Evolutionary conservation across 2,113 vertebrate genomes (phyloP), one percentile per base, ranked within the genome.

Genomic region (Salminus brasiliensis): DNA sequence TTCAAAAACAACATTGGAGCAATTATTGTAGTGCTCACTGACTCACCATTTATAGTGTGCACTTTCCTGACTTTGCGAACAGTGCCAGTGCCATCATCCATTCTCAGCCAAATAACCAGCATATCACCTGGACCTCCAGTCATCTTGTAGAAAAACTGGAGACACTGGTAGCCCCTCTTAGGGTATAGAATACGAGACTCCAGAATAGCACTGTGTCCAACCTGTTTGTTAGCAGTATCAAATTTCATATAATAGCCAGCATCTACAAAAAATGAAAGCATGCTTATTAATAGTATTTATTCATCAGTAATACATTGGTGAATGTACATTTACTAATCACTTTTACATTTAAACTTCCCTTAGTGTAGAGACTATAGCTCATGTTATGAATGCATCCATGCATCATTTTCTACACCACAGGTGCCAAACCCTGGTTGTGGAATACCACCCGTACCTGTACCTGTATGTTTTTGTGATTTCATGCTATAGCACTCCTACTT

Each of bases 161-260:
- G 92, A 30, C 96, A 98, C 82, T 97, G 96, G 29, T 94, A 81
- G 3, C 84, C 91, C 84, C 93, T 95, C 81, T 89, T 94, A 0
- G 96, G 96, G 68, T 96, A 96, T 29, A 98, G 93, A 78, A 97
- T 95, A 16, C 95, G 91, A 11, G 96, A 98, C 84, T 98, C 95
- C 49, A 98, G 87, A 71, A 96, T 0, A 23, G 95, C 96, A 4
- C 88, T 92, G 63, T 87, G 90, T 15, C 89, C 91, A 16, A 9
- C 57, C 0, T 0, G 0, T 8, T 93, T 94, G 0, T 69, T 80
- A 15, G 84, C 88, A 0, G 94, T 95, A 79, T 79, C 29, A 25
- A 97, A 95, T 80, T 89, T 84, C 96, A 98, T 98, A 87, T 91
- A 95, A 80, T 94, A 95, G 23, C 95, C 95, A 0, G 93, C 90